Conservation (phyloP, 1,140 invertebrate species). For the Sipha flava region DNA sequence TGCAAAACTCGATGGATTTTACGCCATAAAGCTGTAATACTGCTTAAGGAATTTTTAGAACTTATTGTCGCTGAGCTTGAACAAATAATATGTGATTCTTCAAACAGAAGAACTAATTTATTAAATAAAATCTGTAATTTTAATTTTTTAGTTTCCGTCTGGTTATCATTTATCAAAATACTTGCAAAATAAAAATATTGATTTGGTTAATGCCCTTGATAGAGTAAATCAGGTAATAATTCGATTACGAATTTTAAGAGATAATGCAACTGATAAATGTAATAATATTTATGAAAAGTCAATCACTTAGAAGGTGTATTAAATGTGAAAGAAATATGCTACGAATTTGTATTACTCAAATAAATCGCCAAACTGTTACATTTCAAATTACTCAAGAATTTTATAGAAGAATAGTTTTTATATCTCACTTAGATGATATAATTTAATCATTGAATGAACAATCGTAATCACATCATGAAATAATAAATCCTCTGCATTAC, state of each 20-base stretch:
- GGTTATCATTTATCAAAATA: not conserved
- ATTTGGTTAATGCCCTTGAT: not conserved
- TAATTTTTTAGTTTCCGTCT: not conserved
- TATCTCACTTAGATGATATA: not conserved
- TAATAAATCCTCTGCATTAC: conserved; percentile 5
- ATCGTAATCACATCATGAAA: not conserved
- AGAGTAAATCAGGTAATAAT: not conserved
- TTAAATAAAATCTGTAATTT: not conserved
- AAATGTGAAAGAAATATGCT: not conserved
- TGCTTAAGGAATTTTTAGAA: not conserved
- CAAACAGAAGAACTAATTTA: not conserved
- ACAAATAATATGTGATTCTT: not conserved
- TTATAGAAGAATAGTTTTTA: not conserved
- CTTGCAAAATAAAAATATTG: conserved; percentile 8
- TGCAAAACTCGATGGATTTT: not conserved
- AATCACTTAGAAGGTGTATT: not conserved
- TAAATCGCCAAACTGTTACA: not conserved
- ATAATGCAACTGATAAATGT: not conserved
- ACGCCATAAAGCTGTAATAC: not conserved
- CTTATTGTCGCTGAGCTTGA: not conserved
- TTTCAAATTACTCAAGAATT: not conserved
- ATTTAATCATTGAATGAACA: not conserved
- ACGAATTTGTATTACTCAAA: not conserved
- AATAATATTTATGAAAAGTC: not conserved
- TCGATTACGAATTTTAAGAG: not conserved